A percentile compares a stretch with the other conserved stretches of the same genome.
Evolutionary conservation across 92 coral and sea anemone genomes (phyloP).

Genomic region (Siderastrea siderea): DNA sequence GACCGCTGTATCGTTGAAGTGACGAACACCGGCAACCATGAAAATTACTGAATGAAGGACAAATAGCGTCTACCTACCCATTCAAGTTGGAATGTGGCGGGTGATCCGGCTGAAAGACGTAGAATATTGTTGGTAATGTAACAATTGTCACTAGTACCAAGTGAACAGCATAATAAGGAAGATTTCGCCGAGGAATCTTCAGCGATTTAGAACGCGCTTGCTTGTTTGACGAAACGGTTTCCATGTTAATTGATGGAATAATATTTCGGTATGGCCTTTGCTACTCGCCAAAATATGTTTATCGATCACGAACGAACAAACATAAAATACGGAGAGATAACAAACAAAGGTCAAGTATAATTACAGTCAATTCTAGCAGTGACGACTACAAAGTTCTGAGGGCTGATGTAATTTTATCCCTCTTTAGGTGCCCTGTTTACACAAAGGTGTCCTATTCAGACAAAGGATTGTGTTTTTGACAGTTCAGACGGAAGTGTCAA

Average conservation of each 20-base stretch:
- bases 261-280: neutral
- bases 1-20: too few relatives aligned
- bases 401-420: conserved; percentile 10
- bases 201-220: neutral
- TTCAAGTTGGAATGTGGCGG: conserved; percentile 49
- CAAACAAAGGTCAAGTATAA: conserved; percentile 13
- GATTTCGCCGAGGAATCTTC: conserved; percentile 7
- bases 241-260: conserved; percentile 9
- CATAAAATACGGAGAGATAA: neutral
- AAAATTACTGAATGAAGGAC: neutral
- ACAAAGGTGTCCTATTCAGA: neutral
- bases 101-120: conserved; percentile 71
- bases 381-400: neutral
- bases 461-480: neutral
- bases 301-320: neutral
- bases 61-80: conserved; percentile 48
- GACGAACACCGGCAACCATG: too few relatives aligned
- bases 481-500: neutral
- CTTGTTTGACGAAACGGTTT: neutral
- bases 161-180: conserved; percentile 60
- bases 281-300: neutral
- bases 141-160: conserved; percentile 64
- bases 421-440: conserved; percentile 10
- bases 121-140: conserved; percentile 88
- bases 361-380: neutral